Percentiles rank a stretch among this genome's conserved stretches.
phyloP scores from a whole-genome alignment of 2,113 vertebrate genomes.

The Gobiocypris rarus region DNA sequence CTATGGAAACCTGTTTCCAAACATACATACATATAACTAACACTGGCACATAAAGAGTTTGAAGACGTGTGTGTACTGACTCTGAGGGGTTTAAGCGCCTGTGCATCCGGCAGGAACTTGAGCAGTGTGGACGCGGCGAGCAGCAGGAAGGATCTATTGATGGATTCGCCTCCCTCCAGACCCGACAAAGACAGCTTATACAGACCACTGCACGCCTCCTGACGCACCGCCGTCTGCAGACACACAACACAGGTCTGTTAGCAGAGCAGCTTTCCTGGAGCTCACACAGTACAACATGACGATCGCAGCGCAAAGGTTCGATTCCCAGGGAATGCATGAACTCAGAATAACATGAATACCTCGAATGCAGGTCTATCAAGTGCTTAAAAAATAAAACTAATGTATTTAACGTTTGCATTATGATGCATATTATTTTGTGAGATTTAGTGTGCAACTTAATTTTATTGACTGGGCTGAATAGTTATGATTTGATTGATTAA shows the following conservation, averaged over 20 bases:
- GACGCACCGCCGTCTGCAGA: slow-evolving; percentile 89
- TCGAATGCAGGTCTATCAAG: neutral
- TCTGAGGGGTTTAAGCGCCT: slow-evolving; percentile 91
- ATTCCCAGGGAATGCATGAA: neutral
- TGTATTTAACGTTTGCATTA: no score
- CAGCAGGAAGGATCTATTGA: slow-evolving; percentile 95
- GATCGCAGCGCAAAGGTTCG: neutral
- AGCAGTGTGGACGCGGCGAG: slow-evolving; percentile 94
- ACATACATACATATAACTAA: no score
- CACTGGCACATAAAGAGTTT: no score
- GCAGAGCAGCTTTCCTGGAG: neutral
- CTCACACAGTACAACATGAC: neutral
- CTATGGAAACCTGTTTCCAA: no score
- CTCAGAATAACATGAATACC: neutral
- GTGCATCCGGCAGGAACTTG: slow-evolving; percentile 98
- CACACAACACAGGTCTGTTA: neutral
- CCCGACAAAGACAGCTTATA: slow-evolving; percentile 97
- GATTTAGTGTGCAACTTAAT: no score
- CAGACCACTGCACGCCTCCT: slow-evolving; percentile 95
- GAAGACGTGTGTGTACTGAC: slow-evolving; percentile 70
- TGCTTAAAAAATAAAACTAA: no score
- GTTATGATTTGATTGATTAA: no score
- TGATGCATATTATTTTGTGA: no score
- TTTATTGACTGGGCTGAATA: no score
- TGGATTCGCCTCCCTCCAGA: slow-evolving; percentile 94